Evolutionary conservation across 2,797 vertebrate genomes (phyloP).

Genomic region (Cuniculus paca): DNA sequence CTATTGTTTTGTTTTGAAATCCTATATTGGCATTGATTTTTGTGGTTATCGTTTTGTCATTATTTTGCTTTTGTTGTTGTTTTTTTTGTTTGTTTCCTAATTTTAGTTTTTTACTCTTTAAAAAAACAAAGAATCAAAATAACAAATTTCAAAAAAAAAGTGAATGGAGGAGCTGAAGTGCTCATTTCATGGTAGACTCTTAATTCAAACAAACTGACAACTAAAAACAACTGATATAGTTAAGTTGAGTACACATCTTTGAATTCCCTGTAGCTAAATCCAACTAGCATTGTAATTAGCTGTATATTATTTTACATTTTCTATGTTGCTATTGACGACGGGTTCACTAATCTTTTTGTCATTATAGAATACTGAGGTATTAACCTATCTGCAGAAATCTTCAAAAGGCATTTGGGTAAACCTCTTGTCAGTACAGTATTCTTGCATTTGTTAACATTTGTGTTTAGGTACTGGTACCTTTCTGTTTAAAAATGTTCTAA

Average conservation of each 20-base stretch:
- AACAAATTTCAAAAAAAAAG: too few relatives aligned
- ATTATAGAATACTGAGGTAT: not conserved
- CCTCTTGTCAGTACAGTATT: constrained; percentile 97
- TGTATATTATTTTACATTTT: not conserved
- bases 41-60: too few relatives aligned
- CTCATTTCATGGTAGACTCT: not conserved
- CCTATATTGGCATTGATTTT: too few relatives aligned
- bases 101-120: too few relatives aligned
- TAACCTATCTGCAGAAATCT: constrained; percentile 90
- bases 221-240: not conserved
- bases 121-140: too few relatives aligned
- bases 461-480: constrained; percentile 99
- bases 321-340: not conserved
- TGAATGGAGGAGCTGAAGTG: not conserved
- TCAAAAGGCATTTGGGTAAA: constrained; percentile 93
- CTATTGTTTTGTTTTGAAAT: too few relatives aligned
- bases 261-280: not conserved
- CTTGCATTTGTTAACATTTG: constrained; percentile 93
- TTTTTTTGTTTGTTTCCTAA: too few relatives aligned
- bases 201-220: not conserved
- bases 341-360: not conserved
- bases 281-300: not conserved
- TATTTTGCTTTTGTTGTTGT: too few relatives aligned
- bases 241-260: not conserved
- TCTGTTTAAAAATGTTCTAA: constrained; percentile 95